Evolutionary conservation across 1,140 invertebrate species (phyloP), one percentile per base, ranked within the genome.

Genomic region (Luehdorfia chinensis): DNA sequence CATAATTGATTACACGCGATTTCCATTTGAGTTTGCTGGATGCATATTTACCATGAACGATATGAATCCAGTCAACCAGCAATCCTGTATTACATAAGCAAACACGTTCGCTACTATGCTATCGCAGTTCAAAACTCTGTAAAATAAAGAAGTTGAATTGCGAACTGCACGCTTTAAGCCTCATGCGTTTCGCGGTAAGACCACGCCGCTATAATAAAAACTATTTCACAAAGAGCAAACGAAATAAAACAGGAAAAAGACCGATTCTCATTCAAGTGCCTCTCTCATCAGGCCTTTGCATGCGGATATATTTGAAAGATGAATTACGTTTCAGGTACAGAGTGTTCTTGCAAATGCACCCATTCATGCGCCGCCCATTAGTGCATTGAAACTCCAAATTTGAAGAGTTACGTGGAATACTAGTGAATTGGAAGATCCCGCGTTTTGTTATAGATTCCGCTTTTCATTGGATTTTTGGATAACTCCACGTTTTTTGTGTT

Each of bases 361-460:
- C 39, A 43, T 43, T 43, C 14, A 43, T 14, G 13, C 25, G 7
- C 16, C 25, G 39, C 23, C 23, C 39, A 43, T 43, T 43, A 43
- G 23, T 18, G 39, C 39, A 43, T 43, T 43, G 25, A 43, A 43
- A 43, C 25, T 28, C 39, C 39, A 43, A 43, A 43, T 43, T 43
- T 43, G 39, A 43, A 43, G 39, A 43, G 39, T 43, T 43, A 43
- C 39, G 39, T n/a, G n/a, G 39, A 28, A 25, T 30, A 30, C 39
- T 28, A 30, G 23, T 43, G 39, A 43, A 43, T 43, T 43, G 39
- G 39, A 28, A 30, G 39, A 43, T 43, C 25, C 27, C 39, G 12
- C 39, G 39, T 43, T 43, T 43, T 43, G 39, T 43, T 43, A 43
- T 43, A 43, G 39, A 43, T 43, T 43, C 39, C 12, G 39, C 39